Conservation (phyloP, 2,888 invertebrate species). For the Ophioninae sp. region DNA sequence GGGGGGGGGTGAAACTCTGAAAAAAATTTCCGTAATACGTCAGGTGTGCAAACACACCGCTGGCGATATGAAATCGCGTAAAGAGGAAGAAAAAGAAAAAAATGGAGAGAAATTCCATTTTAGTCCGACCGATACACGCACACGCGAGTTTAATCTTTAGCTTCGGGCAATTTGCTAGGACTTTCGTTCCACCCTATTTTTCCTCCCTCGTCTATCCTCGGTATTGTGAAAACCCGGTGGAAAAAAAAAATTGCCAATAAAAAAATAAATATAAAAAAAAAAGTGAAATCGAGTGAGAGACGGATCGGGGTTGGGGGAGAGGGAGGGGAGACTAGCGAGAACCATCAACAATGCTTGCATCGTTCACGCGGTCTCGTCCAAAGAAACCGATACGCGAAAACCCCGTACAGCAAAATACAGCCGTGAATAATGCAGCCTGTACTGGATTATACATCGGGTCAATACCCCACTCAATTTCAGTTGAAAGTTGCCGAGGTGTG, state of each 20-base stretch:
- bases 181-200: slow-evolving; percentile 40
- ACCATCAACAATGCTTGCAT: too few relatives aligned
- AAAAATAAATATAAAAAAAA: slow-evolving; percentile 66
- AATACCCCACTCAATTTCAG: too few relatives aligned
- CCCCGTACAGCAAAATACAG: too few relatives aligned
- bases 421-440: too few relatives aligned
- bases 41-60: slow-evolving; percentile 80
- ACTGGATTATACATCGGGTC: too few relatives aligned
- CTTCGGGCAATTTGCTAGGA: slow-evolving; percentile 73
- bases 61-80: slow-evolving; percentile 71
- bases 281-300: too few relatives aligned
- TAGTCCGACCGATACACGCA: slow-evolving; percentile 61
- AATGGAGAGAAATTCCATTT: slow-evolving; percentile 61
- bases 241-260: slow-evolving; percentile 8
- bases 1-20: slow-evolving; percentile 6
- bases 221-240: slow-evolving; percentile 36
- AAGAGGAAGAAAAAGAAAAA: slow-evolving; percentile 45
- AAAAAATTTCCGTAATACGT: slow-evolving; percentile 63
- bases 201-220: slow-evolving; percentile 64
- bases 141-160: slow-evolving; percentile 77
- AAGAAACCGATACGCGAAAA: too few relatives aligned
- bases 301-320: too few relatives aligned
- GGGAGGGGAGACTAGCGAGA: slow-evolving; percentile 9
- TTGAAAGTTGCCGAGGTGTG: too few relatives aligned
- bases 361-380: too few relatives aligned